Percentiles rank a stretch among this genome's conserved stretches.
phyloP scores from a whole-genome alignment of 30 jellyfish, hydroid and myxozoan genomes.

The Hydractinia echinata region DNA sequence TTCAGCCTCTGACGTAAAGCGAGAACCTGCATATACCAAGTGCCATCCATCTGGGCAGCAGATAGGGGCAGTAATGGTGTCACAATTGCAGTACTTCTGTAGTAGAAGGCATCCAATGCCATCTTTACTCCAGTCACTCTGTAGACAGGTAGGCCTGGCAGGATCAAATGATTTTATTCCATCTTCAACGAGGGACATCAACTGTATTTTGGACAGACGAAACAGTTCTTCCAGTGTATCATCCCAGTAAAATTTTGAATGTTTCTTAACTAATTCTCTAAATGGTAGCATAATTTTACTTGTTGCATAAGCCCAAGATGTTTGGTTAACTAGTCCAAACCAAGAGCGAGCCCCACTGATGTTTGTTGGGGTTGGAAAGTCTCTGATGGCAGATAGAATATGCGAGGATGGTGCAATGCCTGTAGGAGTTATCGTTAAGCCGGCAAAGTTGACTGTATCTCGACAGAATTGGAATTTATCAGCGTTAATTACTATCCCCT shows the following conservation, averaged over 20 bases:
- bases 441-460: constrained; percentile 35
- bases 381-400: constrained; percentile 7
- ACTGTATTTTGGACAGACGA: neutral
- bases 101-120: constrained; percentile 15
- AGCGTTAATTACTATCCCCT: constrained; percentile 27
- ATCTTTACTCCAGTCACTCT: constrained; percentile 22
- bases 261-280: neutral
- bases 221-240: neutral
- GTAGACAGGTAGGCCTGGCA: constrained; percentile 17
- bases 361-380: constrained; percentile 37
- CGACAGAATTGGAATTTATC: constrained; percentile 12
- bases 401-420: constrained; percentile 16
- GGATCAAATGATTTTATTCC: constrained; percentile 11
- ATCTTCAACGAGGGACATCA: constrained; percentile 1
- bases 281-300: constrained; percentile 16
- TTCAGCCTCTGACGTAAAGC: neutral
- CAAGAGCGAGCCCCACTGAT: constrained; percentile 18
- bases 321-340: constrained; percentile 26
- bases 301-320: constrained; percentile 8
- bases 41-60: constrained; percentile 25
- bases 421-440: constrained; percentile 14
- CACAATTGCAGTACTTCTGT: constrained; percentile 15
- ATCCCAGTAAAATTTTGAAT: constrained; percentile 4
- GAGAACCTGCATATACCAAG: neutral
- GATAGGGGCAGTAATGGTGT: neutral